phyloP scores from a whole-genome alignment of 2,797 vertebrate species.

The Gymnoscopelus microlampas region DNA sequence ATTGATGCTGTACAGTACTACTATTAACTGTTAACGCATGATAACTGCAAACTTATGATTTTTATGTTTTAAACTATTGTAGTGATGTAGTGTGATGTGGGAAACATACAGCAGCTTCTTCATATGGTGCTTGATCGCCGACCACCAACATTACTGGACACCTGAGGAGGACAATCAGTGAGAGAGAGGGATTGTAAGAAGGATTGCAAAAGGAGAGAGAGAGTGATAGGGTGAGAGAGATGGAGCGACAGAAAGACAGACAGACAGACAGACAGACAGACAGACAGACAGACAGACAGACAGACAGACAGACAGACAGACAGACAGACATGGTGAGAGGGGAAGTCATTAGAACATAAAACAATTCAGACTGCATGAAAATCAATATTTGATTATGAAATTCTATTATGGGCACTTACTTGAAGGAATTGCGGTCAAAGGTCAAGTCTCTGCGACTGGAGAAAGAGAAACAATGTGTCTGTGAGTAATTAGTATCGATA shows the following conservation, averaged over 20 bases:
- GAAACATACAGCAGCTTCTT: constrained; percentile 88
- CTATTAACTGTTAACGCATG: too few relatives aligned
- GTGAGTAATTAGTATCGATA: background rate
- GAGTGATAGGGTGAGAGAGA: background rate
- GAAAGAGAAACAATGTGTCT: constrained; percentile 14
- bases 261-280: too few relatives aligned
- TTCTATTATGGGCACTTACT: constrained; percentile 76
- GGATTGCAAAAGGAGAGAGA: background rate
- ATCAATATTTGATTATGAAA: too few relatives aligned
- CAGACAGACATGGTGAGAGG: too few relatives aligned
- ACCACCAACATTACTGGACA: constrained; percentile 94
- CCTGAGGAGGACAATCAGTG: constrained; percentile 60
- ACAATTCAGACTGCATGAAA: too few relatives aligned
- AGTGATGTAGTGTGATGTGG: background rate
- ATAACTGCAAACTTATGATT: too few relatives aligned
- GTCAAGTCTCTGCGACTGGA: constrained; percentile 88
- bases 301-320: too few relatives aligned
- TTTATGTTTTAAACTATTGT: too few relatives aligned
- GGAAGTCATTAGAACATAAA: too few relatives aligned
- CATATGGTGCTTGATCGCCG: constrained; percentile 90
- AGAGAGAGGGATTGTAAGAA: constrained; percentile 5
- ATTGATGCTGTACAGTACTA: too few relatives aligned
- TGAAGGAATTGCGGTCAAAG: constrained; percentile 88
- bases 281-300: too few relatives aligned
- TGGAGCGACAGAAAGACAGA: too few relatives aligned